Base-by-base conservation (phyloP, 2,113 vertebrate species). In the Ochotona curzoniae region DNA sequence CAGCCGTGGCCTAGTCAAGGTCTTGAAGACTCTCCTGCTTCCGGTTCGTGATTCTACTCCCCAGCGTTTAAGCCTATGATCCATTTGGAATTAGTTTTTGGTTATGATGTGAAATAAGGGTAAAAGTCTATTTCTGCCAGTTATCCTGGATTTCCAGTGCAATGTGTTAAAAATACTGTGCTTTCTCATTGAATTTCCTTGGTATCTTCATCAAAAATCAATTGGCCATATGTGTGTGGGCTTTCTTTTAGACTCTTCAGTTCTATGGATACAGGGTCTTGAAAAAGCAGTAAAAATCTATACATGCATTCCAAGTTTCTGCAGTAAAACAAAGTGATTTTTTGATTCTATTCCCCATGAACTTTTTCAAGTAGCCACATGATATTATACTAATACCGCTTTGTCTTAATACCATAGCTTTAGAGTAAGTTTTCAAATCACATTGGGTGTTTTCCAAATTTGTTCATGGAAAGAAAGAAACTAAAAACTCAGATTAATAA, bases 141-240 rank as follows among this genome's bases (percentile, higher is more conserved):
- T n/a, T 67, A 74, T 5, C 28, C 28, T 35, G 12, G 23, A 74
- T 57, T 92, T 74, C 23, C 57, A 84, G 57, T 38, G 49, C 30
- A 89, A 67, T 57, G 60, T 89, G 26, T 80, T 85, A 47, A 79
- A 61, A 84, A 47, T 14, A 60, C 49, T 67, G 10, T 26, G 60
- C 18, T 20, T 92, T 85, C 12, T 38, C 23, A 49, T 44, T 67
- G n/a, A 80, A 85, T 61, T 73, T 85, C 30, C 35, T 89, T 85
- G 47, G n/a, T 28, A 49, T n/a, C 51, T 28, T 70, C 83, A 63
- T 82, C 38, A 63, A 87, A 94, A 87, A 66, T 75, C 79, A 57
- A 13, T 13, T 71, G 64, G 23, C 5, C 32, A 12, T 28, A n/a
- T n/a, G 23, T 66, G 4, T 32, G n/a, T 57, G 23, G 12, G 5